Conservation (phyloP, 2,888 invertebrate species). For the Bursaphelenchus okinawaensis region DNA sequence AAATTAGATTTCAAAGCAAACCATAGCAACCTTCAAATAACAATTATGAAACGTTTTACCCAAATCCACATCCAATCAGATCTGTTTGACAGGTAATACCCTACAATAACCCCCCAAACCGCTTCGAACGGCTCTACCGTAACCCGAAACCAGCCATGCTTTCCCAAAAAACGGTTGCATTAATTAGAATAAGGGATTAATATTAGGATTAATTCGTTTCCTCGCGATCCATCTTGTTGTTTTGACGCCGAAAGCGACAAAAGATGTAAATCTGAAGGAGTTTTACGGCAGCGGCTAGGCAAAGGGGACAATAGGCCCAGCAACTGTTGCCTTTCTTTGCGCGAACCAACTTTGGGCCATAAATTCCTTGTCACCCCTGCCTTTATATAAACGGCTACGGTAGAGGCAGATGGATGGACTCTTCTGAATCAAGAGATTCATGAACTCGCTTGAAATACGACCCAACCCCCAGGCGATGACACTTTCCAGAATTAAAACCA, state of each 20-base stretch:
- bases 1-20: too few species aligned
- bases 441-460: neutral
- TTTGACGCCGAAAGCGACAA: neutral
- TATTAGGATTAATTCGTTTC: neutral
- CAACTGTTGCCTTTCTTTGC: neutral
- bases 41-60: too few species aligned
- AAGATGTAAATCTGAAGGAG: neutral
- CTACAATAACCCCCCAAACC: too few species aligned
- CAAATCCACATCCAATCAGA: too few species aligned
- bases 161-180: neutral
- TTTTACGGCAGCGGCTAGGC: neutral
- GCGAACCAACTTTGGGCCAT: neutral
- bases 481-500: neutral
- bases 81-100: too few species aligned
- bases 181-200: neutral
- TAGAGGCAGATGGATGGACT: neutral
- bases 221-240: neutral
- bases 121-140: too few species aligned
- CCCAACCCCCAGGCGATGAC: neutral
- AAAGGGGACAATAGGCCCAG: neutral
- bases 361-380: neutral
- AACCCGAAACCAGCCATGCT: too few species aligned
- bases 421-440: neutral
- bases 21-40: too few species aligned
- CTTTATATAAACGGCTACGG: neutral